Evolutionary conservation across 2,113 vertebrate species (phyloP), one percentile per base, ranked within the genome.

Genomic region (Anolis sagrei): DNA sequence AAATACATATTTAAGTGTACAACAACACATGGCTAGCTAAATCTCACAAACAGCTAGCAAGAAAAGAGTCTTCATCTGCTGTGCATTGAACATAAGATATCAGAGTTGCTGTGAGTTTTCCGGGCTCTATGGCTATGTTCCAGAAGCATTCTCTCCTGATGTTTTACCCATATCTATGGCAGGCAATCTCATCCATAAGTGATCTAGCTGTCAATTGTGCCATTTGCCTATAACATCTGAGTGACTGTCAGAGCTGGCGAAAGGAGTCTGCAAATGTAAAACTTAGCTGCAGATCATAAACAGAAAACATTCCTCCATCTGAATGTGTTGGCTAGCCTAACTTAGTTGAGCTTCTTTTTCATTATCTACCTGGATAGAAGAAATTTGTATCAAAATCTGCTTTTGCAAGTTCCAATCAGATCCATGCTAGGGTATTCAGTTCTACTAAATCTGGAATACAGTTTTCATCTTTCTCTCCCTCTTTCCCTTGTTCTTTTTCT

Each of bases 211-310:
- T 1, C 1, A 19, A 0, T 3, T 23, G 61, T 39, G 2, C 75
- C 72, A 93, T 87, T 88, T 90, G 92, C 93, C 89, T 89, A 91
- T 81, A 68, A 89, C 90, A 88, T 90, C 90, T 78, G 75, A 88
- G 72, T 34, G 29, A 64, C 83, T 82, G 83, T 36, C 73, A 39
- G 72, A 1, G 51, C 79, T 3, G 74, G 34, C 14, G 32, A 61
- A 62, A 62, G 32, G 54, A 79, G 85, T 85, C 84, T 79, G 54
- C 32, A 36, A 54, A 54, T 27, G 27, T 23, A 19, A 79, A 10
- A 61, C 21, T 11, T 23, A n/a, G 51, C 51, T 34, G 3, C 25
- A 51, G 18, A 32, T 11, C n/a, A 23, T 19, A 61, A 61, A 21
- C 25, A 16, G 7, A 13, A 32, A 58, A 61, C 7, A 5, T 34